Base-by-base conservation (phyloP, 1,140 invertebrate genomes). In the Uloborus diversus region DNA sequence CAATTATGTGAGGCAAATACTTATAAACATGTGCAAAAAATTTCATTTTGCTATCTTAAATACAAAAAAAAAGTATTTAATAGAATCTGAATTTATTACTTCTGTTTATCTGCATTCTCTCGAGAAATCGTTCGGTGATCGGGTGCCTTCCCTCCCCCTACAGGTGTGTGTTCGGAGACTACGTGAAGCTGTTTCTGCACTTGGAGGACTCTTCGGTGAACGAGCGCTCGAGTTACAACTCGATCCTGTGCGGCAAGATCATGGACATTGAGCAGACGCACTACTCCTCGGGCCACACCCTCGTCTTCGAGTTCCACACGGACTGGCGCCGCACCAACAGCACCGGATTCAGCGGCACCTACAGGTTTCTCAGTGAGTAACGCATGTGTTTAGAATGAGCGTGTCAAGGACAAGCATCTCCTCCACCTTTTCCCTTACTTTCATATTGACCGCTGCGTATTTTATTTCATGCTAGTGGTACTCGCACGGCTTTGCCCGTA, bases 251-350 rank as follows among this genome's bases (percentile, higher is more conserved):
- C 84, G 94, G 87, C 11, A 85, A 90, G 80, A 88, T 92, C 80
- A 85, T 87, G 35, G 91, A 94, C 84, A 90, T 93, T 51, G 92
- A 93, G 11, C 90, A 91, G 82, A 90, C 92, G 7, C 88, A 94
- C 76, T 95, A 94, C 88, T 94, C 93, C n/a, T 93, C 93, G 0
- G 91, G 91, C 69, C 90, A 92, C 0, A 91, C 89, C n/a, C 88
- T 95, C 33, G 91, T 95, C 42, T 88, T 96, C 81, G 93, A 96
- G 85, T 93, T 95, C 85, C 94, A 95, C 84, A 90, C 91, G 2
- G 89, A 90, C 82, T 86, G 88, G 51, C 79, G 84, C 28, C 85
- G 88, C 11, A 87, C 85, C 57, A 93, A 93, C 85, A 89, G 91
- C 69, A 91, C 90, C 1, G 93, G 94, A 53, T 95, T 94, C 85